These are phyloP conservation scores for Siderastrea siderea DNA, from an alignment of 92 coral and sea anemone species.

Conservation along the genomic window DNA sequence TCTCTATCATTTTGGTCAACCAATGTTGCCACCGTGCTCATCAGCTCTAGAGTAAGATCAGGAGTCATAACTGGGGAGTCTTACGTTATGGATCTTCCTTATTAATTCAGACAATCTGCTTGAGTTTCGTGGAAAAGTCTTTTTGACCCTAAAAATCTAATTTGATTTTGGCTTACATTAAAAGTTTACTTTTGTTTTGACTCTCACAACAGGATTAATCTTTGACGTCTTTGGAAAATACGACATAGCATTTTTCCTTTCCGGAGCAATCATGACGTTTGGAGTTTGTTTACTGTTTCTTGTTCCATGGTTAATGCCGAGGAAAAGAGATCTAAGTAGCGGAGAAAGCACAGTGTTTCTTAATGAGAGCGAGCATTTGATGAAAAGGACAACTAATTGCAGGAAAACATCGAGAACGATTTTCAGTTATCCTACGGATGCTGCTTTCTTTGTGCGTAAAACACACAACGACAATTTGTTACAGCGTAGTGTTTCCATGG, in stretches of 20 bases:
- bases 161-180: background rate
- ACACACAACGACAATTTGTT: background rate
- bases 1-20: too few relatives aligned
- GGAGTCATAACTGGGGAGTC: too few relatives aligned
- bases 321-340: background rate
- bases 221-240: constrained; percentile 74
- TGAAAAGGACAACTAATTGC: background rate
- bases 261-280: constrained; percentile 71
- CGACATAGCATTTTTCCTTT: constrained; percentile 74
- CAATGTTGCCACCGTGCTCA: too few relatives aligned
- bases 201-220: constrained; percentile 51
- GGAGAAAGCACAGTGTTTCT: constrained; percentile 1
- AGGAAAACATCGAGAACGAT: background rate
- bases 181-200: background rate
- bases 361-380: background rate
- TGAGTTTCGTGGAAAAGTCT: too few relatives aligned
- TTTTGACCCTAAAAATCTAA: background rate
- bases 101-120: too few relatives aligned
- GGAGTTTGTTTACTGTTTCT: constrained; percentile 74
- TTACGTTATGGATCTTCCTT: too few relatives aligned
- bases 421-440: constrained; percentile 26
- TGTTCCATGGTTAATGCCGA: constrained; percentile 53
- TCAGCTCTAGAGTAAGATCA: too few relatives aligned
- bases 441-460: background rate
- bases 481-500: constrained; percentile 42